These are phyloP conservation scores for Pseudorhombus dupliciocellatus DNA, from an alignment of 2,113 vertebrate species.

Conservation along the genomic window DNA sequence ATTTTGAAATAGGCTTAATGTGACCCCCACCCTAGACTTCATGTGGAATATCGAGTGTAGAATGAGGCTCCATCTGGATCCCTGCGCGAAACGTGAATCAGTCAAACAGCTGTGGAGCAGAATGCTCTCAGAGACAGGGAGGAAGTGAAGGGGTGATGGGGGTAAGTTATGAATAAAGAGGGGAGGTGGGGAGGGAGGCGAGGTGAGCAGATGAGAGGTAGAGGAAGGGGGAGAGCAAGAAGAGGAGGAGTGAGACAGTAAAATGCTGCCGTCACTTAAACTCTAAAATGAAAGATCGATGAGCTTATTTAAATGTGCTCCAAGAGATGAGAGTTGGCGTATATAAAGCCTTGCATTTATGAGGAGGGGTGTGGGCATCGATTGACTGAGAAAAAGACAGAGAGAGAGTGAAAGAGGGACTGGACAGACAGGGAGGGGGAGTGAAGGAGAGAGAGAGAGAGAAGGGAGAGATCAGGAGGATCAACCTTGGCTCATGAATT, in stretches of 20 bases:
- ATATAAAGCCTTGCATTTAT: conserved; percentile 75
- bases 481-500: conserved; percentile 73
- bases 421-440: background rate
- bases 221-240: background rate
- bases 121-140: conserved; percentile 46
- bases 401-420: conserved; percentile 17
- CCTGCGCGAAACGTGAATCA: conserved; percentile 52
- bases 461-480: conserved; percentile 53
- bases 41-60: conserved; percentile 38
- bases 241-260: conserved; percentile 53
- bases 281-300: conserved; percentile 81
- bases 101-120: conserved; percentile 66
- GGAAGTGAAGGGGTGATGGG: background rate
- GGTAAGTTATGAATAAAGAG: conserved; percentile 63
- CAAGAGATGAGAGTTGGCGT: conserved; percentile 72
- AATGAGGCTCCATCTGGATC: conserved; percentile 31
- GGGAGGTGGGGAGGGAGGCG: conserved; percentile 20
- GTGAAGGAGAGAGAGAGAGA: background rate
- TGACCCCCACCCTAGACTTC: conserved; percentile 32
- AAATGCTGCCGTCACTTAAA: conserved; percentile 80
- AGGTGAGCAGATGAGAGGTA: conserved; percentile 60
- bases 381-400: conserved; percentile 56
- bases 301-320: conserved; percentile 82
- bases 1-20: conserved; percentile 35
- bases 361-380: conserved; percentile 73